phyloP scores from a whole-genome alignment of 2,888 invertebrate species.

The Julus scandinavius region DNA sequence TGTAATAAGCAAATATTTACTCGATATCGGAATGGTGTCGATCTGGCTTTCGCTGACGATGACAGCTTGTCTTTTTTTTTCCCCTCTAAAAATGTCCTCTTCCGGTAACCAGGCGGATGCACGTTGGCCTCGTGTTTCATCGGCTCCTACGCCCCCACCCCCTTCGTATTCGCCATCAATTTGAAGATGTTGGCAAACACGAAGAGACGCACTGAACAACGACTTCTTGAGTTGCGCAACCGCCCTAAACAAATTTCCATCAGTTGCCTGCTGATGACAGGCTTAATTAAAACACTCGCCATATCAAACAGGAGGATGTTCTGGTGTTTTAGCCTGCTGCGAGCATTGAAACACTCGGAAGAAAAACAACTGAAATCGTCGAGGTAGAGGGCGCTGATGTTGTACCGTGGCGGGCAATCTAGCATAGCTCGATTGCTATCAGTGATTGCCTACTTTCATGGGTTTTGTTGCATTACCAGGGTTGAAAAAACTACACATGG shows the following conservation, averaged over 20 bases:
- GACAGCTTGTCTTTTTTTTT: not conserved
- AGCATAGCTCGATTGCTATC: not conserved
- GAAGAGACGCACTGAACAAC: not conserved
- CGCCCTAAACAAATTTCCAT: not conserved
- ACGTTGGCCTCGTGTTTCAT: too few species aligned
- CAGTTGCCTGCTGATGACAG: not conserved
- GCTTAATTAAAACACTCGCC: not conserved
- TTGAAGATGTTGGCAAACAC: not conserved
- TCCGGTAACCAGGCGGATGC: not conserved
- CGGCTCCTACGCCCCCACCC: not conserved
- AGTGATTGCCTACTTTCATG: conserved; percentile 12
- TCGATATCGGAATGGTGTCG: not conserved
- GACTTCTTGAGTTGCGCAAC: not conserved
- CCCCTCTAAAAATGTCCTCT: not conserved
- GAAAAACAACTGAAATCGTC: too few species aligned
- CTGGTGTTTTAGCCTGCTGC: too few species aligned
- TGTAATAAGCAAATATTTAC: not conserved
- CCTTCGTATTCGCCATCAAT: not conserved
- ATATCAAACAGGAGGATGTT: not conserved
- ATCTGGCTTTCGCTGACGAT: not conserved
- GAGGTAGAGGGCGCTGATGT: too few species aligned
- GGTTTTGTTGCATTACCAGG: too few species aligned
- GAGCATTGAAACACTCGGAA: too few species aligned
- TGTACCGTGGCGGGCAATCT: not conserved
- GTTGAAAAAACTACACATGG: too few species aligned